A percentile compares a stretch with the other conserved stretches of the same genome.
Evolutionary conservation across 1,140 invertebrate genomes (phyloP).

Genomic region (Bombus difficillimus): DNA sequence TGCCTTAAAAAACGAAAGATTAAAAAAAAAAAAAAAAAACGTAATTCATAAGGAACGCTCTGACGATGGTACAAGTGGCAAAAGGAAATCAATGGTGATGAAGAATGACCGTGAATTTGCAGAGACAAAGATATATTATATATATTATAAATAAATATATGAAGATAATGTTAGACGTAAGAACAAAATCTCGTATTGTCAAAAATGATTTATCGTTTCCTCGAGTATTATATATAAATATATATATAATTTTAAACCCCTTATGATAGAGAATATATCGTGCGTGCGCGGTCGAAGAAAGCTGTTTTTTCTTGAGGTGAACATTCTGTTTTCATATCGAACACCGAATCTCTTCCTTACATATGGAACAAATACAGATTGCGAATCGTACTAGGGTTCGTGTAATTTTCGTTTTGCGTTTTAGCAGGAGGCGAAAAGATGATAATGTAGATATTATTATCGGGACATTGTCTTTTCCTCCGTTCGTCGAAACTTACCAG

Average conservation of each 20-base stretch:
- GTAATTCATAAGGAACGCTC: slow-evolving; percentile 41
- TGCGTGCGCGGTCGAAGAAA: slow-evolving; percentile 9
- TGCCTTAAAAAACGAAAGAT: slow-evolving; percentile 55
- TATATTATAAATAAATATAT: slow-evolving; percentile 38
- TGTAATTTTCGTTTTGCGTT: slow-evolving; percentile 11
- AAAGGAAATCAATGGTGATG: slow-evolving; percentile 46
- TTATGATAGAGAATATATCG: slow-evolving; percentile 10
- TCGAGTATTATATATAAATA: slow-evolving; percentile 18
- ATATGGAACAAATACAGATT: slow-evolving; percentile 14
- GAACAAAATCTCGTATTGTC: slow-evolving; percentile 36
- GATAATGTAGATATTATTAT: not conserved
- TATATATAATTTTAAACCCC: slow-evolving; percentile 7
- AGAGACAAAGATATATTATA: slow-evolving; percentile 23
- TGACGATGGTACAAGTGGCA: slow-evolving; percentile 49
- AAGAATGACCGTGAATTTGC: slow-evolving; percentile 37
- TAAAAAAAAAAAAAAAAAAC: slow-evolving; percentile 6
- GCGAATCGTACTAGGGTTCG: not conserved
- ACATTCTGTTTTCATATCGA: slow-evolving; percentile 21
- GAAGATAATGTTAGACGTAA: slow-evolving; percentile 37
- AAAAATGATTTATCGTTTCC: slow-evolving; percentile 33
- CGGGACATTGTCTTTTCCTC: slow-evolving; percentile 29
- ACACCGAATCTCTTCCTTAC: slow-evolving; percentile 38
- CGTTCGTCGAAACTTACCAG: slow-evolving; percentile 43
- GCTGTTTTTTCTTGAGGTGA: not conserved
- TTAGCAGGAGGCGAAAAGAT: slow-evolving; percentile 7